Conservation (phyloP, 2,888 invertebrate species). For the Mesoligia furuncula region DNA sequence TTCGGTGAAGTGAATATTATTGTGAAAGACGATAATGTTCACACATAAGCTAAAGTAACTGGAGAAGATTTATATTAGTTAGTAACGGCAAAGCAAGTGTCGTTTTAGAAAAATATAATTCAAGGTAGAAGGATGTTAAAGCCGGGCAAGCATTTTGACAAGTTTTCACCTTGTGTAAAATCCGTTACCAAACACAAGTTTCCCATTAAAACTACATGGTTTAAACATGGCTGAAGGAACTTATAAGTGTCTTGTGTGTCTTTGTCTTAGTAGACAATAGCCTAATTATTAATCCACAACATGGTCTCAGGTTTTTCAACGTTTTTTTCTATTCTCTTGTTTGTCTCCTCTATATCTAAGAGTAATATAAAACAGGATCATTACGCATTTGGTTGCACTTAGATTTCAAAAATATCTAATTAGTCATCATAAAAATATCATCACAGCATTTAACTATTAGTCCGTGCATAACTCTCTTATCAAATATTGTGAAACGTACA, state of each 20-base stretch:
- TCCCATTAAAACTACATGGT: conserved; percentile 31
- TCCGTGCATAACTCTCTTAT: background rate
- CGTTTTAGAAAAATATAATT: background rate
- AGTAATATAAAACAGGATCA: background rate
- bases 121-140: background rate
- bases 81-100: background rate
- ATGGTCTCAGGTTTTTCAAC: background rate
- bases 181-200: background rate
- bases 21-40: background rate
- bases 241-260: background rate
- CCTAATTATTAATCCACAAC: background rate
- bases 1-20: conserved; percentile 9
- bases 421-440: background rate
- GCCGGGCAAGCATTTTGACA: background rate
- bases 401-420: background rate
- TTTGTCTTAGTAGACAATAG: background rate
- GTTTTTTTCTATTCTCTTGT: background rate
- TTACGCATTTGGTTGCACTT: background rate
- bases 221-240: conserved; percentile 2
- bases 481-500: background rate
- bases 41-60: background rate
- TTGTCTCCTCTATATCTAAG: background rate
- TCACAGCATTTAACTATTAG: background rate
- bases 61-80: background rate
- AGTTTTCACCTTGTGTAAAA: background rate